Evolutionary conservation across 2,888 invertebrate genomes (phyloP).

Genomic region (Pogonocherus hispidulus): DNA sequence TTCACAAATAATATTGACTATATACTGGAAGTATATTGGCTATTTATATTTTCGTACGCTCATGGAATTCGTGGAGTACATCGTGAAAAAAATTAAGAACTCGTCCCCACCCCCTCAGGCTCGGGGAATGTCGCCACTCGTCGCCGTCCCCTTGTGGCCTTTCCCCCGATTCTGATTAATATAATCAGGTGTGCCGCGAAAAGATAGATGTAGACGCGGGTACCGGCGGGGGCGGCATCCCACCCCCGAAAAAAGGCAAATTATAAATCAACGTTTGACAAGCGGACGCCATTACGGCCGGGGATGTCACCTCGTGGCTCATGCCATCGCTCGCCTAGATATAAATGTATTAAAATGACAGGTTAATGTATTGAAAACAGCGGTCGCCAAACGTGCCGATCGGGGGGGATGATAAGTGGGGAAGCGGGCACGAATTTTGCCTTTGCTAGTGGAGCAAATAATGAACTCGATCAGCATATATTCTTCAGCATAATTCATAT

Average conservation of each 20-base stretch:
- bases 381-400: slow-evolving; percentile 34
- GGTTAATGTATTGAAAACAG: slow-evolving; percentile 50
- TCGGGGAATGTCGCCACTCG: slow-evolving; percentile 18
- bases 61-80: too few species aligned
- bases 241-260: slow-evolving; percentile 47
- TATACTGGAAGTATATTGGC: too few species aligned
- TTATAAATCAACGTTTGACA: slow-evolving; percentile 64
- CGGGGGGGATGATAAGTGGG: not conserved
- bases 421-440: too few species aligned
- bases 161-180: slow-evolving; percentile 7
- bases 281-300: slow-evolving; percentile 61
- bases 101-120: not conserved
- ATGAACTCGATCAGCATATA: too few species aligned
- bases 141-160: slow-evolving; percentile 1
- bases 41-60: too few species aligned
- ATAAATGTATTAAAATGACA: slow-evolving; percentile 55
- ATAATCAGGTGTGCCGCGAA: slow-evolving; percentile 23
- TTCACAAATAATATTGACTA: too few species aligned
- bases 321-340: slow-evolving; percentile 58
- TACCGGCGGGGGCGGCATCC: not conserved
- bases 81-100: slow-evolving; percentile 5
- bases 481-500: too few species aligned
- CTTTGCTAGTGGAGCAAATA: too few species aligned
- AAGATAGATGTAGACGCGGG: not conserved
- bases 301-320: slow-evolving; percentile 63